phyloP scores from a whole-genome alignment of 2,797 vertebrate genomes.

The Helostoma temminkii region DNA sequence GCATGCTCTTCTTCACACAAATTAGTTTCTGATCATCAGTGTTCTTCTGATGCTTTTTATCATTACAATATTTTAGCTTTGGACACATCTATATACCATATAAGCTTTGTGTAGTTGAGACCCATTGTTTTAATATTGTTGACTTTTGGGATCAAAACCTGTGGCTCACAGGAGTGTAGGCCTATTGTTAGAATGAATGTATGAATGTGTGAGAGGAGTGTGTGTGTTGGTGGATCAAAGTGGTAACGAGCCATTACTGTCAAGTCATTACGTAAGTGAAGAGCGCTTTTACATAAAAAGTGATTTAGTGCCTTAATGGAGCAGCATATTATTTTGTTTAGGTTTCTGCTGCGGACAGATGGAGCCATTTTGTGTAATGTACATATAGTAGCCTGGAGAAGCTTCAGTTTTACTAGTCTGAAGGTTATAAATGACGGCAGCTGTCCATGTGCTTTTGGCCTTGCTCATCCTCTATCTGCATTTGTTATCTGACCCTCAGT shows the following conservation, averaged over 20 bases:
- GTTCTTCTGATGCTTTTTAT: slow-evolving; percentile 24
- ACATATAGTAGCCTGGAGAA: slow-evolving; percentile 3
- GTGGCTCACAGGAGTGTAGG: slow-evolving; percentile 61
- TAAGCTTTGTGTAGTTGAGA: slow-evolving; percentile 5
- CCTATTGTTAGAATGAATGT: slow-evolving; percentile 72
- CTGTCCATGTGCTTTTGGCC: slow-evolving; percentile 41
- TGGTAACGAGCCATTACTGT: slow-evolving; percentile 78
- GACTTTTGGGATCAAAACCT: slow-evolving; percentile 58
- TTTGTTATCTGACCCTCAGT: slow-evolving; percentile 54
- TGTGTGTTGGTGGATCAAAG: slow-evolving; percentile 79
- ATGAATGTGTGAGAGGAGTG: slow-evolving; percentile 71
- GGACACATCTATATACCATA: background rate
- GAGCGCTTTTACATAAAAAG: slow-evolving; percentile 67
- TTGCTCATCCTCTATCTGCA: slow-evolving; percentile 40
- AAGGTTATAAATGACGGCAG: slow-evolving; percentile 60
- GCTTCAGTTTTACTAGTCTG: slow-evolving; percentile 19
- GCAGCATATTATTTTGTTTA: slow-evolving; percentile 49
- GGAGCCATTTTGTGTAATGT: slow-evolving; percentile 45
- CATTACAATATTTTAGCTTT: background rate
- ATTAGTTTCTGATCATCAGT: slow-evolving; percentile 21
- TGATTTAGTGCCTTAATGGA: slow-evolving; percentile 66
- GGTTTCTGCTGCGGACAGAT: slow-evolving; percentile 46
- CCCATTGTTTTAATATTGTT: slow-evolving; percentile 38
- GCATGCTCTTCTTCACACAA: slow-evolving; percentile 12
- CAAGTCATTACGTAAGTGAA: slow-evolving; percentile 73